These are phyloP conservation scores for Poecilia velifera DNA, from an alignment of 2,797 vertebrate genomes.

Conservation along the genomic window DNA sequence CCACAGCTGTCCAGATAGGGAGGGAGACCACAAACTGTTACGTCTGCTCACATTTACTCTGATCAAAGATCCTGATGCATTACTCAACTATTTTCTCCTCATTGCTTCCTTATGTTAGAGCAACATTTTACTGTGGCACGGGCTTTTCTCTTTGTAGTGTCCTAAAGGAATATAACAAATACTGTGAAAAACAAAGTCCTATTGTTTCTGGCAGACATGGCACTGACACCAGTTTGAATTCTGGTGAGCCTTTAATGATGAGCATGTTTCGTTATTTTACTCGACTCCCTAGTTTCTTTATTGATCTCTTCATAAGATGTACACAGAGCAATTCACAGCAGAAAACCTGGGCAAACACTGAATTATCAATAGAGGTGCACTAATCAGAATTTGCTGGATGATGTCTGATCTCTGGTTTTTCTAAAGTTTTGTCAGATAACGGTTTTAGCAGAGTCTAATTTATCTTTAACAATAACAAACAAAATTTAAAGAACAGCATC, in stretches of 20 bases:
- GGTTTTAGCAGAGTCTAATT: not conserved
- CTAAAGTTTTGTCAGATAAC: not conserved
- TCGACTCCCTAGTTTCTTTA: not conserved
- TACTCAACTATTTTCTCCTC: slow-evolving; percentile 55
- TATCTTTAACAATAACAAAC: not conserved
- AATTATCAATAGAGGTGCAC: not conserved
- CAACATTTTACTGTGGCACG: slow-evolving; percentile 54
- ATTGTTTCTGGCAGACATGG: slow-evolving; percentile 57
- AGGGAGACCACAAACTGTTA: slow-evolving; percentile 70
- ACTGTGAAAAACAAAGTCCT: slow-evolving; percentile 55
- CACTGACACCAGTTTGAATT: slow-evolving; percentile 36
- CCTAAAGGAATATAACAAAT: slow-evolving; percentile 55
- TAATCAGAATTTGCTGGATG: not conserved
- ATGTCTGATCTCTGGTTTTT: not conserved
- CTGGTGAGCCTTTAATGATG: slow-evolving; percentile 19
- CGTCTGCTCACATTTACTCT: slow-evolving; percentile 70
- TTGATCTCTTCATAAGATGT: not conserved
- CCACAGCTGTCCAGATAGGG: slow-evolving; percentile 65
- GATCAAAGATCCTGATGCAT: slow-evolving; percentile 70
- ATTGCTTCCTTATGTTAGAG: slow-evolving; percentile 72
- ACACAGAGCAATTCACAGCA: not conserved
- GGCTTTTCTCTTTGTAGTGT: slow-evolving; percentile 59
- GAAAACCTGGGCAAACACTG: not conserved
- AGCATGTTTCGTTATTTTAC: not conserved
- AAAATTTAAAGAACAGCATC: not conserved